Base-by-base conservation (phyloP, 2,113 vertebrate genomes). In the Triplophysa rosa region DNA sequence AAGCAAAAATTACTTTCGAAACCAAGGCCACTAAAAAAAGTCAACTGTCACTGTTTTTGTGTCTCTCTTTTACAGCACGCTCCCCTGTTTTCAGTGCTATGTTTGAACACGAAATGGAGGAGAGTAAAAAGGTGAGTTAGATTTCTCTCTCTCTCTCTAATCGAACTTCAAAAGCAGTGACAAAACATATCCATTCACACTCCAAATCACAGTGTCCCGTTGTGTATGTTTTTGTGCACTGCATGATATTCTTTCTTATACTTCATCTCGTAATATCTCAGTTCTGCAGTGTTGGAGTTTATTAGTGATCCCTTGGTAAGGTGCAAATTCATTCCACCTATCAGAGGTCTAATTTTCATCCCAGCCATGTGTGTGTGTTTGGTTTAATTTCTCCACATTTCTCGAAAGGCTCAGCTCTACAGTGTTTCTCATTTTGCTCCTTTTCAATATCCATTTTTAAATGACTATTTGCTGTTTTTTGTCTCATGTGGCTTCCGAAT, bases 91-190 rank as follows among this genome's bases (percentile, higher is more conserved):
- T 98, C 91, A 95, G 94, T 47, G 95, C 95, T 87, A 96, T 96
- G 96, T 97, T 97, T 88, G 95, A 97, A 88, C 95, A 95, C 17
- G 94, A 96, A 89, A 97, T 95, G 95, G 95, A 96, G 78, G 95
- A 97, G 85, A 97, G 95, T 81, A 95, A 95, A 87, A 96, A 95
- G 93, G 96, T 95, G 87, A 90, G 93, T 89, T 2, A 66, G 47
- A 59, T 62, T 58, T 21, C 42, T 37, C 4, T 2, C 19, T 62
- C 86, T 59, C 64, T 79, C 67, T 82, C 80, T 81, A 29, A 67
- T 77, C 79, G 84, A 74, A 74, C 62, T 81, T 83, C 65, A 66
- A 83, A 85, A 68, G 66, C 40, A 23, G 52, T 45, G 71, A 68
- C 54, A 67, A 56, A 68, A 63, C 80, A 74, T 52, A 26, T 64